Evolutionary conservation across 2,797 vertebrate genomes (phyloP).

Genomic region (Hybognathus amarus): DNA sequence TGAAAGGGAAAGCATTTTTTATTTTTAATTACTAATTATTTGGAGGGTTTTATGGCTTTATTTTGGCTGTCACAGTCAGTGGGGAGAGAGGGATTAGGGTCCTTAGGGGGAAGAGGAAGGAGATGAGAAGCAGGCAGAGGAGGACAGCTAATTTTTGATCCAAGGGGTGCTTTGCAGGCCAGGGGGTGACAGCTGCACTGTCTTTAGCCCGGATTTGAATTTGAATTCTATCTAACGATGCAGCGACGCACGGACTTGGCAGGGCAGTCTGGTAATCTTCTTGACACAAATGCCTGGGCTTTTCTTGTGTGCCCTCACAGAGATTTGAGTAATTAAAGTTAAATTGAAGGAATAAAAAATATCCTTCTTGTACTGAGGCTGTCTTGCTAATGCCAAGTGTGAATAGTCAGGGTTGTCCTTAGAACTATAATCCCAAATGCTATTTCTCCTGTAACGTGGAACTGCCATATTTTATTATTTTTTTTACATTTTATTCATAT

Average conservation of each 20-base stretch:
- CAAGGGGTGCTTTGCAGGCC: conserved; percentile 84
- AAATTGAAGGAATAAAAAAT: conserved; percentile 87
- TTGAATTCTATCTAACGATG: conserved; percentile 88
- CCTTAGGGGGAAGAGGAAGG: conserved; percentile 70
- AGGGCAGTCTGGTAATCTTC: conserved; percentile 86
- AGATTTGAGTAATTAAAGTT: conserved; percentile 91
- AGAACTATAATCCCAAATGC: conserved; percentile 81
- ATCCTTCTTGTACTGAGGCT: conserved; percentile 85
- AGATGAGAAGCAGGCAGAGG: conserved; percentile 80
- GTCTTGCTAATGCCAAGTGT: conserved; percentile 84
- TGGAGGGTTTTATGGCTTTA: conserved; percentile 81
- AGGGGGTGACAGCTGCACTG: conserved; percentile 87
- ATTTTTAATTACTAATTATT: conserved; percentile 84
- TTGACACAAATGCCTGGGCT: conserved; percentile 86
- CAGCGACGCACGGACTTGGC: conserved; percentile 86
- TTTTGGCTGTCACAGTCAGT: conserved; percentile 84
- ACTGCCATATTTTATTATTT: conserved; percentile 68
- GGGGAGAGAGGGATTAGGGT: conserved; percentile 74
- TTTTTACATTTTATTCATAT: conserved; percentile 57
- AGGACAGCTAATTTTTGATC: conserved; percentile 89
- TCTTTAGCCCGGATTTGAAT: conserved; percentile 89
- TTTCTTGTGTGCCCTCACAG: conserved; percentile 86
- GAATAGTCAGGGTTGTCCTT: conserved; percentile 84
- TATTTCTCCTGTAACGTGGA: conserved; percentile 78
- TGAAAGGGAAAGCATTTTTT: conserved; percentile 66